These are phyloP conservation scores for Aurelia sp. DNA, from an alignment of 30 jellyfish, hydroid and myxozoan genomes.

Conservation along the genomic window DNA sequence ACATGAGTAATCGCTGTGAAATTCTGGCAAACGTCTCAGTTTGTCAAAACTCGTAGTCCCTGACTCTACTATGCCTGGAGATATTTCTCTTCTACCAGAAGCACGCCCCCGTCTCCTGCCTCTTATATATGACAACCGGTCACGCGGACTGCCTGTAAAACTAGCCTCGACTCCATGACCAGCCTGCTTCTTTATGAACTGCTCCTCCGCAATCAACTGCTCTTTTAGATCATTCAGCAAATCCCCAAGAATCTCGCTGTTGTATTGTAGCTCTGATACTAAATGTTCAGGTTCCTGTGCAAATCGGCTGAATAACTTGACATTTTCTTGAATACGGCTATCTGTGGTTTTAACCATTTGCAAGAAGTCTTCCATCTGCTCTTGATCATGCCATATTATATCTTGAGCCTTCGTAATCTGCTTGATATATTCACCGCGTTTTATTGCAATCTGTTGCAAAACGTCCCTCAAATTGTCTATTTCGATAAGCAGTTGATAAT, in stretches of 20 bases:
- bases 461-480: constrained; percentile 41
- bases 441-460: constrained; percentile 48
- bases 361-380: constrained; percentile 59
- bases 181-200: constrained; percentile 25
- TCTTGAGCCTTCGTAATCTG: constrained; percentile 54
- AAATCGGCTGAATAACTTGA: constrained; percentile 44
- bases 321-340: constrained; percentile 43
- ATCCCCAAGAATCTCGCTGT: constrained; percentile 53
- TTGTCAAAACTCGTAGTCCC: not conserved
- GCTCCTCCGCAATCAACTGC: constrained; percentile 74
- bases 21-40: not conserved
- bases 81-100: not conserved
- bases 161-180: not conserved
- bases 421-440: constrained; percentile 41
- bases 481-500: constrained; percentile 49
- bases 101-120: constrained; percentile 14
- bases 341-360: constrained; percentile 41
- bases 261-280: constrained; percentile 47
- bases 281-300: constrained; percentile 45
- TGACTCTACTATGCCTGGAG: not conserved
- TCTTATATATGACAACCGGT: constrained; percentile 35
- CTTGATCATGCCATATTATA: constrained; percentile 59
- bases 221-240: constrained; percentile 52
- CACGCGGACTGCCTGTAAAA: constrained; percentile 60
- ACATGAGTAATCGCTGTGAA: not conserved